Evolutionary conservation across 2,113 vertebrate species (phyloP).

Genomic region (Periophthalmus modestus): DNA sequence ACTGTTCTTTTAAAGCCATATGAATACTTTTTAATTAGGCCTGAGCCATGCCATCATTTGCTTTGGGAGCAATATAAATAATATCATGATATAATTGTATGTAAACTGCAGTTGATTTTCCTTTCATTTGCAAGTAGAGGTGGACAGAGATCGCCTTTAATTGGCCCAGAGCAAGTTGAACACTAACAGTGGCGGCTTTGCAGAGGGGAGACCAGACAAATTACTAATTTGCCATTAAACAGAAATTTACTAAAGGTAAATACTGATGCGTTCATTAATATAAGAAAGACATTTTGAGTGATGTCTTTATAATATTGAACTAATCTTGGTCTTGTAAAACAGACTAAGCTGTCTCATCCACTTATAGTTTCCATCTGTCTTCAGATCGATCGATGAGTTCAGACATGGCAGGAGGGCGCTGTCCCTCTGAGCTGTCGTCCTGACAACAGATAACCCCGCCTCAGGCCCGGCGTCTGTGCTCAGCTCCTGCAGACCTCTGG

Average conservation of each 20-base stretch:
- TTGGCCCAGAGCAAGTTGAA: too few species aligned
- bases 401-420: conserved; percentile 59
- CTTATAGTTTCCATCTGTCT: conserved; percentile 66
- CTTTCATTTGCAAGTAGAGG: too few species aligned
- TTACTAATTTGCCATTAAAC: background rate
- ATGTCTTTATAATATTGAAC: background rate
- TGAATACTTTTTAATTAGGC: background rate
- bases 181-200: too few species aligned
- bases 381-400: conserved; percentile 72
- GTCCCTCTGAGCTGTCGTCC: conserved; percentile 62
- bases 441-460: conserved; percentile 73
- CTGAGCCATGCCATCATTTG: too few species aligned
- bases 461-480: conserved; percentile 63
- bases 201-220: background rate
- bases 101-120: too few species aligned
- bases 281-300: background rate
- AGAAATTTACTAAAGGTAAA: background rate
- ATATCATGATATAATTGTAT: too few species aligned
- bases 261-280: background rate
- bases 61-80: too few species aligned
- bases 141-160: too few species aligned
- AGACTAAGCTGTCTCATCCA: conserved; percentile 31
- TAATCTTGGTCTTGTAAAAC: background rate
- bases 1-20: background rate
- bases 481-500: conserved; percentile 36